Conservation (phyloP, 1,140 invertebrate genomes). For the Zaprionus kolodkinae region DNA sequence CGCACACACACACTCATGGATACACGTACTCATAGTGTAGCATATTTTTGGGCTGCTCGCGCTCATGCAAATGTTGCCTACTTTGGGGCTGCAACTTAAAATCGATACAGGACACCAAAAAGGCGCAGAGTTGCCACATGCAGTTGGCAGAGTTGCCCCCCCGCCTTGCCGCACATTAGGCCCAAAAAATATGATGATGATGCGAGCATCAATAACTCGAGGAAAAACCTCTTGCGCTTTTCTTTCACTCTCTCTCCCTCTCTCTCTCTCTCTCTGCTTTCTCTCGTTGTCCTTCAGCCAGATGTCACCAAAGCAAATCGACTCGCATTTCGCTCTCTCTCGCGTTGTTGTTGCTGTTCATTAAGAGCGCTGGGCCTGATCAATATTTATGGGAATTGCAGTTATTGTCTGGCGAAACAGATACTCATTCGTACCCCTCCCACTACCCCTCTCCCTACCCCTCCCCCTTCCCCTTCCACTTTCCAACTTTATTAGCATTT, state of each 20-base stretch:
- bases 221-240: not conserved
- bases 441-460: not conserved
- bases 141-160: not conserved
- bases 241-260: too few species aligned
- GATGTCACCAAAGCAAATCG: constrained; percentile 22
- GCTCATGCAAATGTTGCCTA: constrained; percentile 11
- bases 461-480: not conserved
- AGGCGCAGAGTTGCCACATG: constrained; percentile 3
- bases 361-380: constrained; percentile 51
- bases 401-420: constrained; percentile 31
- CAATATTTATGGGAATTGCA: constrained; percentile 56
- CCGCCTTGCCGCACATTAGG: not conserved
- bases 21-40: not conserved
- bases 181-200: not conserved
- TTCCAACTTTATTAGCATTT: constrained; percentile 22
- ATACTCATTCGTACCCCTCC: not conserved
- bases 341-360: not conserved
- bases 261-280: too few species aligned
- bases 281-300: not conserved
- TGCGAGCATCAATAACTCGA: not conserved
- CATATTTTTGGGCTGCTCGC: constrained; percentile 22
- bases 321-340: not conserved
- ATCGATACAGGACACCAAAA: constrained; percentile 37
- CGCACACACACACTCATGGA: too few species aligned
- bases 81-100: constrained; percentile 54